phyloP scores from a whole-genome alignment of 2,888 invertebrate genomes.

The Scaptomyza flava region DNA sequence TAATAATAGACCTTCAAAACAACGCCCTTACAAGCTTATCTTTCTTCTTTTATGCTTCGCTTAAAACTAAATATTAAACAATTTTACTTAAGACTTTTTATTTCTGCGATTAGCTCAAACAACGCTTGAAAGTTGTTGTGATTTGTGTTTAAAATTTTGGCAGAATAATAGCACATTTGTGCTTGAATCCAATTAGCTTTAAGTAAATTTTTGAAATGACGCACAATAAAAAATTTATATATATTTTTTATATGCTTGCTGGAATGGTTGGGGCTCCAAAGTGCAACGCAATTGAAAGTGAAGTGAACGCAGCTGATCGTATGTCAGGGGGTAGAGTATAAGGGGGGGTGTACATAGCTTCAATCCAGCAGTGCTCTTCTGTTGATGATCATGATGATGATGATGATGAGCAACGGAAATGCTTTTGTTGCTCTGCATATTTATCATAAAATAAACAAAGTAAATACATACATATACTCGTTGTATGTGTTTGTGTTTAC shows the following conservation, averaged over 20 bases:
- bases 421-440: slow-evolving; percentile 60
- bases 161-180: not conserved
- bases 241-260: slow-evolving; percentile 6
- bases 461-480: not conserved
- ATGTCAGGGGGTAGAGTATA: not conserved
- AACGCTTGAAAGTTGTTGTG: not conserved
- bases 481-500: not conserved
- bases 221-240: slow-evolving; percentile 18
- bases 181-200: slow-evolving; percentile 37
- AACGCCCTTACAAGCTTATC: slow-evolving; percentile 2
- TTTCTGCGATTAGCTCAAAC: not conserved
- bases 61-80: not conserved
- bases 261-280: slow-evolving; percentile 27
- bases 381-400: slow-evolving; percentile 29
- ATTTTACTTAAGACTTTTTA: not conserved
- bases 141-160: not conserved
- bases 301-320: slow-evolving; percentile 39
- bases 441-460: slow-evolving; percentile 43
- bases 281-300: slow-evolving; percentile 72
- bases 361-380: slow-evolving; percentile 11
- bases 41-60: not conserved
- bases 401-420: slow-evolving; percentile 72
- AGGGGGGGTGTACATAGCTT: not conserved
- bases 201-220: slow-evolving; percentile 37
- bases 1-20: not conserved